A percentile compares a stretch with the other conserved stretches of the same genome.
These are phyloP conservation scores for Schizothorax lantsangensis DNA, from an alignment of 2,797 vertebrate species.

Conservation along the genomic window DNA sequence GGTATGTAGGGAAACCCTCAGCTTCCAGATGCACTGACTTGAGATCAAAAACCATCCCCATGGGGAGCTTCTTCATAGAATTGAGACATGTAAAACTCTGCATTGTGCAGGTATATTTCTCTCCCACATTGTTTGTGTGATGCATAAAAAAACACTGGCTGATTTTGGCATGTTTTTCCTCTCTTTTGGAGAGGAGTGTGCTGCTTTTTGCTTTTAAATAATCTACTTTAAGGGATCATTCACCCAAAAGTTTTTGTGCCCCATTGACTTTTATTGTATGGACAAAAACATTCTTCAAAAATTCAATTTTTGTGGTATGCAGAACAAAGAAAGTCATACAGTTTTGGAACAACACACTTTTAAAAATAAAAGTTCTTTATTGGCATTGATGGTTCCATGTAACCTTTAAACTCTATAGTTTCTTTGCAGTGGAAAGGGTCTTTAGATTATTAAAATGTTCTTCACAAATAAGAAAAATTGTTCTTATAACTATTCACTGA, in stretches of 20 bases:
- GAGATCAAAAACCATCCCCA: background rate
- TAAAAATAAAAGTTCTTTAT: background rate
- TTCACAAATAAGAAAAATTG: background rate
- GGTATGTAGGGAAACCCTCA: constrained; percentile 26
- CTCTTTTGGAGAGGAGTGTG: background rate
- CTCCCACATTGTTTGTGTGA: background rate
- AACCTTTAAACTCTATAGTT: background rate
- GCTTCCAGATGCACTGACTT: background rate
- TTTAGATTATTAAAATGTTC: background rate
- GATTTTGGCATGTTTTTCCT: background rate
- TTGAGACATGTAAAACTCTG: background rate
- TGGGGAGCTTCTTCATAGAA: background rate
- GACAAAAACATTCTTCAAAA: background rate
- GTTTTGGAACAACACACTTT: background rate
- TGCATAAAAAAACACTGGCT: background rate
- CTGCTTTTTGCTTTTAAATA: background rate
- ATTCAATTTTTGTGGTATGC: background rate
- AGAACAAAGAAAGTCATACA: background rate
- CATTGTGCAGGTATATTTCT: background rate
- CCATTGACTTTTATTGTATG: background rate
- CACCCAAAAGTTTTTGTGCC: background rate
- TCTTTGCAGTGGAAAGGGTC: background rate
- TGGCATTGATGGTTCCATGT: background rate
- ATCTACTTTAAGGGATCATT: background rate
- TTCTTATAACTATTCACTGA: background rate